Percentiles rank a stretch among this genome's conserved stretches.
Conservation (phyloP, 2,113 vertebrate genomes). For the Leptobrachium ailaonicum region DNA sequence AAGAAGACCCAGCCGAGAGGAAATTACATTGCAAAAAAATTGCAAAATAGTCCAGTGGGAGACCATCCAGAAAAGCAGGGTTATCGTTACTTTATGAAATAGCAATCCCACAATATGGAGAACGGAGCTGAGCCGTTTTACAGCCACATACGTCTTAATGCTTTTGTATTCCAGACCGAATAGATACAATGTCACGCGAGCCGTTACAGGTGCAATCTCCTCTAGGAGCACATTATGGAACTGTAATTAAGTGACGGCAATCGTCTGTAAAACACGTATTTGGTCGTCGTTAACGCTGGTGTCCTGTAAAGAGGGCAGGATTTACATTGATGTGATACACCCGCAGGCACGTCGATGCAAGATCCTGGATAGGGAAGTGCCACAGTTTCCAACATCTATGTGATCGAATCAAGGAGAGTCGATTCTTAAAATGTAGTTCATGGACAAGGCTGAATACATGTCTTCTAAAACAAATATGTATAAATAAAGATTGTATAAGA, state of each 20-base stretch:
- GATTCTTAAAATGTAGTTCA: too few relatives aligned
- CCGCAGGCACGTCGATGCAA: too few relatives aligned
- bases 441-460: too few relatives aligned
- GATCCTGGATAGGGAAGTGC: too few relatives aligned
- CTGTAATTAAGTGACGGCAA: constrained; percentile 11
- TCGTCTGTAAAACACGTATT: not conserved
- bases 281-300: not conserved
- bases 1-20: constrained; percentile 16
- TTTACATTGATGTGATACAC: not conserved
- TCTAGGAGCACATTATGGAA: constrained; percentile 2
- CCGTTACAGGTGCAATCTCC: constrained; percentile 26
- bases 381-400: too few relatives aligned
- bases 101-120: constrained; percentile 2
- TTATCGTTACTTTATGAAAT: constrained; percentile 1
- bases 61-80: not conserved
- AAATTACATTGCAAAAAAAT: constrained; percentile 48
- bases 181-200: not conserved
- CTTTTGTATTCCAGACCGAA: not conserved
- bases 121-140: not conserved
- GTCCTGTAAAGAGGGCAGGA: not conserved
- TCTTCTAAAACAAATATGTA: too few relatives aligned
- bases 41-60: constrained; percentile 37
- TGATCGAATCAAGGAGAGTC: too few relatives aligned
- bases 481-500: too few relatives aligned
- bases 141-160: not conserved